Evolutionary conservation across 2,888 invertebrate species (phyloP).

Genomic region (Tenthredo notha): DNA sequence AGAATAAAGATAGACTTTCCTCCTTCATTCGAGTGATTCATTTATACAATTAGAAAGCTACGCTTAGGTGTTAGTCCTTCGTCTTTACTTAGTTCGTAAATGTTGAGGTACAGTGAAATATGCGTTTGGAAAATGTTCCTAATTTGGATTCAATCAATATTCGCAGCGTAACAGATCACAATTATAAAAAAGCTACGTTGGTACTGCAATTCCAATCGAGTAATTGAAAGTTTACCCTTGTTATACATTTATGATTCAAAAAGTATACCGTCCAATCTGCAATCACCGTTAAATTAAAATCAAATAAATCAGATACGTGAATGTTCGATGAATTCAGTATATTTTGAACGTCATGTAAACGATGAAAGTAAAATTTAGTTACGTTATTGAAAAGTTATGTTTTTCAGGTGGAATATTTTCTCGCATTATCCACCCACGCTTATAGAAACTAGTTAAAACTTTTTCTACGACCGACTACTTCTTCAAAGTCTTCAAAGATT

Average conservation of each 20-base stretch:
- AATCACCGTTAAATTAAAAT: not conserved
- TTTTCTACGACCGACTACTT: not conserved
- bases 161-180: not conserved
- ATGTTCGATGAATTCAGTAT: not conserved
- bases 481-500: not conserved
- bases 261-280: not conserved
- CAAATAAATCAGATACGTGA: not conserved
- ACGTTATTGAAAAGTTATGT: not conserved
- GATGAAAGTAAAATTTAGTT: not conserved
- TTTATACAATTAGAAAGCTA: constrained; percentile 6
- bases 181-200: constrained; percentile 5
- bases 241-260: constrained; percentile 10
- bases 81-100: not conserved
- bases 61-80: not conserved
- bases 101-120: not conserved
- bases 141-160: constrained; percentile 15
- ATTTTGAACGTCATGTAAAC: not conserved
- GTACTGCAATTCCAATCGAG: constrained; percentile 4
- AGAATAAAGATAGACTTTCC: not conserved
- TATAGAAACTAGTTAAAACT: not conserved
- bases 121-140: not conserved
- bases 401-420: not conserved
- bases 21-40: not conserved
- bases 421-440: not conserved
- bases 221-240: not conserved